Evolutionary conservation across 2,113 vertebrate species (phyloP).

Genomic region (Lipophrys pholis): DNA sequence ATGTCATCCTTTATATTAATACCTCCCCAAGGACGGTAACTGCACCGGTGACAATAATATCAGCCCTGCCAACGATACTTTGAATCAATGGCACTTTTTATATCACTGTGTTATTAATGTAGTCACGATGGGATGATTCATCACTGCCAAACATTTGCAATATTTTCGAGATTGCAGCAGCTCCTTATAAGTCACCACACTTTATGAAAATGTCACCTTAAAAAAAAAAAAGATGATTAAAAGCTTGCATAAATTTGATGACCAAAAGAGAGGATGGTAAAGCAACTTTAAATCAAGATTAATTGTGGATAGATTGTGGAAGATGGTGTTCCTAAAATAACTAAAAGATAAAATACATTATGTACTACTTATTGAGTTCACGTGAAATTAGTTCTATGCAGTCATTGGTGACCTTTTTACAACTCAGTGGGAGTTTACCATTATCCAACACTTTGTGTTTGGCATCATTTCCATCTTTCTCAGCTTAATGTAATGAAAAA

Average conservation of each 20-base stretch:
- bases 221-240: constrained; percentile 18
- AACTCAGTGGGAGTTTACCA: too few relatives aligned
- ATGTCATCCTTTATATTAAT: constrained; percentile 24
- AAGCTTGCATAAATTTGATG: background rate
- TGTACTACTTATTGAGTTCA: too few relatives aligned
- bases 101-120: constrained; percentile 21
- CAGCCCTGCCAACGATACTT: constrained; percentile 16
- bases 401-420: too few relatives aligned
- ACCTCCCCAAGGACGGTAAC: constrained; percentile 1
- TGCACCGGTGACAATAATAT: constrained; percentile 26
- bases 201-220: constrained; percentile 21
- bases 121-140: background rate
- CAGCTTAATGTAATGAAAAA: too few relatives aligned
- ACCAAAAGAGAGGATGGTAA: background rate
- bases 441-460: too few relatives aligned
- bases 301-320: too few relatives aligned
- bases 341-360: too few relatives aligned
- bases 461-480: too few relatives aligned
- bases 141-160: constrained; percentile 7
- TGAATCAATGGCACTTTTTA: constrained; percentile 29
- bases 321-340: too few relatives aligned
- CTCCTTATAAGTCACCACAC: background rate
- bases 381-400: too few relatives aligned
- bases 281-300: background rate
- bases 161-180: background rate